Base-by-base conservation (phyloP, 2,797 vertebrate genomes). In the Numenius phaeopus region DNA sequence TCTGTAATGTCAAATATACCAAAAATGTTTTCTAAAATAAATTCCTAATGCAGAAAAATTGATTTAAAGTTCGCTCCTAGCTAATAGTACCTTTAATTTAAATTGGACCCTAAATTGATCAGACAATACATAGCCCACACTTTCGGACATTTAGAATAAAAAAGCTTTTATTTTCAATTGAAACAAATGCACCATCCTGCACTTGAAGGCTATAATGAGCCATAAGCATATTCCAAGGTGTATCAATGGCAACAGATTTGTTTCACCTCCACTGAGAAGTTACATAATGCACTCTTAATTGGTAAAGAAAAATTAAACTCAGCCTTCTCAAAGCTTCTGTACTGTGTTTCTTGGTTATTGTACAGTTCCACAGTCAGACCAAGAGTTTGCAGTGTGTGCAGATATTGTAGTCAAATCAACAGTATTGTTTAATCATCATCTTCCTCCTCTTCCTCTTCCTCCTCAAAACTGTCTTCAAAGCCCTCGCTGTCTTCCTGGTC, bases 401-500 rank as follows among this genome's bases (percentile, higher is more conserved):
- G 96, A 91, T 79, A 94, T 11, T 83, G 87, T 93, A 98, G 95
- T 97, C 96, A 93, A 72, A 70, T 95, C 93, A 89, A 92, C 7
- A 96, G 91, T 32, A 87, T 24, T 90, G 91, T 94, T 98, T 98
- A 98, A 97, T 98, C 98, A 8, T 98, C 98, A 4, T 98, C 98
- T 20, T 98, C 98, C 23, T 98, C 98, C 73, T 99, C 99, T 77
- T 99, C 99, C 84, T 99, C 99, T 4, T 99, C 99, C 10, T 99
- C 99, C 42, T 99, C 99, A 94, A 99, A 99, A 34, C 99, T 99
- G 90, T 99, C 99, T 98, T 99, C 99, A 91, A 99, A 99, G 96
- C 99, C 99, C 54, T 99, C 99, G 4, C 99, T 99, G 98, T 99
- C 99, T 94, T 99, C 99, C 97, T 99, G 99, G 98, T 99, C 99